A percentile compares a stretch with the other conserved stretches of the same genome.
Conservation (phyloP, 2,888 invertebrate genomes). For the Pristionchus arcanus region DNA sequence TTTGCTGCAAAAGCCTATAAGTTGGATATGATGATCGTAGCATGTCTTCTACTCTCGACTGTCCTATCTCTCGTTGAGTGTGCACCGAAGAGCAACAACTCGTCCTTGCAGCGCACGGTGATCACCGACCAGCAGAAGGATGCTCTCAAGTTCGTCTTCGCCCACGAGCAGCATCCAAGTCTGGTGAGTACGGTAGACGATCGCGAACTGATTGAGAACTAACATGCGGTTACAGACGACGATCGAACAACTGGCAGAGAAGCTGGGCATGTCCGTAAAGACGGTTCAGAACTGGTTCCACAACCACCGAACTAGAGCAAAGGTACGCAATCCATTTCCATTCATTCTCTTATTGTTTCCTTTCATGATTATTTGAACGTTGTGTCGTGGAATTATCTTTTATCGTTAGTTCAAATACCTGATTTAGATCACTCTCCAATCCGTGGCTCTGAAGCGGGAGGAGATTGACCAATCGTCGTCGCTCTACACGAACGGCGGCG, state of each 20-base stretch:
- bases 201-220: not conserved
- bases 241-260: conserved; percentile 94
- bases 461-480: not conserved
- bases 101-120: conserved; percentile 87
- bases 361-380: not conserved
- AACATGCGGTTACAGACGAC: conserved; percentile 79
- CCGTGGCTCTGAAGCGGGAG: not conserved
- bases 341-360: no score
- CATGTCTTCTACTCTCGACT: not conserved
- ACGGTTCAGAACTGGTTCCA: conserved; percentile 99
- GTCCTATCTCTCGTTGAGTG: not conserved
- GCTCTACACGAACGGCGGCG: not conserved
- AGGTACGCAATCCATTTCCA: conserved; percentile 80
- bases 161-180: conserved; percentile 96
- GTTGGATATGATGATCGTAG: not conserved
- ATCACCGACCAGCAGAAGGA: conserved; percentile 99
- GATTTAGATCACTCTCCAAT: not conserved
- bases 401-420: not conserved
- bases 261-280: conserved; percentile 92
- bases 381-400: not conserved
- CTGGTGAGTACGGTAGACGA: conserved; percentile 84
- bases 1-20: not conserved
- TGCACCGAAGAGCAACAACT: not conserved
- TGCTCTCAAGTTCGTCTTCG: conserved; percentile 91
- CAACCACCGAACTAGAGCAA: conserved; percentile 98